Evolutionary conservation across 2,113 vertebrate genomes (phyloP), one percentile per base, ranked within the genome.

Genomic region (Phylloscopus trochiloides): DNA sequence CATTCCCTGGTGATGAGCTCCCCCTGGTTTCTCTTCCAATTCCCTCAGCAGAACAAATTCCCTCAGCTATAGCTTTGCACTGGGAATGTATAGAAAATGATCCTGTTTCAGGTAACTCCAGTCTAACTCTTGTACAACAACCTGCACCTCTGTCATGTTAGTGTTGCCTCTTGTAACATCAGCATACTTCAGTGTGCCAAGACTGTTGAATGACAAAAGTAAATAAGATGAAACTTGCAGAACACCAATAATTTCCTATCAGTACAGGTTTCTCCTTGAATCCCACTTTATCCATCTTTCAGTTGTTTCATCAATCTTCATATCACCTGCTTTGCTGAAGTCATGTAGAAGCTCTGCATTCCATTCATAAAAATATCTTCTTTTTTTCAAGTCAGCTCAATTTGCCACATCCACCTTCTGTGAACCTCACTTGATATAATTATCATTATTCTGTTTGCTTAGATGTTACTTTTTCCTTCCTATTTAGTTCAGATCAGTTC

Each of bases 281-380:
- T 21, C 13, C 72, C 13, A 14, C 22, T 32, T 67, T 38, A 72
- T n/a, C 17, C 20, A 29, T 14, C 43, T 88, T 88, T 32, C n/a
- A 76, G 16, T 24, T 65, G 7, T 78, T 93, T 68, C 14, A 17
- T 76, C 36, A 68, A 3, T 36, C 12, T 59, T 21, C 1, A 0
- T 32, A 68, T 59, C 36, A 79, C 8, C 19, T 3, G 7, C 50
- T 86, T 65, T 52, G 52, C 48, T 72, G n/a, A 68, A 92, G 28
- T 83, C 18, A 52, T 0, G 0, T 22, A 58, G 25, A 14, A 52
- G 26, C 10, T 65, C 38, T 54, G 17, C 14, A 40, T 43, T 55
- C 54, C n/a, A 18, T 26, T 29, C 50, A 12, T 48, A 72, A 57
- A 59, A 80, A 59, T 31, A 7, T 14, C 14, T 54, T 71, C 0